Base-by-base conservation (phyloP, 2,888 invertebrate genomes). In the Diarsia mendica region DNA sequence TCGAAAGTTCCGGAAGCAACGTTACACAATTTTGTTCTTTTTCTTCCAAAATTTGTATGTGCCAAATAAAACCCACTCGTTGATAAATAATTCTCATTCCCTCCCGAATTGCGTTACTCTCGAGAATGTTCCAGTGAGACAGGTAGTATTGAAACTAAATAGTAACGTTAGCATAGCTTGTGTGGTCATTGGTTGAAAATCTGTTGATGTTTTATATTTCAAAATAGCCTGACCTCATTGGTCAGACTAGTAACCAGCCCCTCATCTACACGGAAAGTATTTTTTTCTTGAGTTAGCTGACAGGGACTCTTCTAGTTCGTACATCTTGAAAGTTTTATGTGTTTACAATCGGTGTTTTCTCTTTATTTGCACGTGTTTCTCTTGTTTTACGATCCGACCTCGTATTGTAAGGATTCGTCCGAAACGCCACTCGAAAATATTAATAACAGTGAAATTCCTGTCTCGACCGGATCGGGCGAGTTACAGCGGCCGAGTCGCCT, bases 301-400 rank as follows among this genome's bases (percentile, higher is more conserved):
- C 67, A 64, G 46, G 6, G 53, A 28, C 46, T 66, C 49, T 23
- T 23, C 44, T 66, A 65, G 33, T 65, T n/a, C 48, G 51, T 72
- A 63, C 33, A 64, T 70, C 67, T 70, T 65, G 55, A 28, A 63
- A 66, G 60, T 80, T 75, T 75, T 75, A 72, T 83, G 51, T 64
- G 46, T 51, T 55, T 48, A 55, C 67, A 79, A 60, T 72, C 49
- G 55, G n/a, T 61, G 10, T 55, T 61, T 46, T 20, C n/a, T 63
- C 51, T 72, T 63, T 66, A 72, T 79, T 83, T 72, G 55, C 77
- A 80, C 76, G 77, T 82, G 83, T 77, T 61, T 48, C 61, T 75
- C 60, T 69, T 61, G 28, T 80, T 82, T 80, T 83, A 82, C 70
- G 76, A 80, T 51, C 48, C 48, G 61, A 67, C 64, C 67, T 65